These are phyloP conservation scores for Phocides pigmalion DNA, from an alignment of 1,140 invertebrate species.

Conservation along the genomic window DNA sequence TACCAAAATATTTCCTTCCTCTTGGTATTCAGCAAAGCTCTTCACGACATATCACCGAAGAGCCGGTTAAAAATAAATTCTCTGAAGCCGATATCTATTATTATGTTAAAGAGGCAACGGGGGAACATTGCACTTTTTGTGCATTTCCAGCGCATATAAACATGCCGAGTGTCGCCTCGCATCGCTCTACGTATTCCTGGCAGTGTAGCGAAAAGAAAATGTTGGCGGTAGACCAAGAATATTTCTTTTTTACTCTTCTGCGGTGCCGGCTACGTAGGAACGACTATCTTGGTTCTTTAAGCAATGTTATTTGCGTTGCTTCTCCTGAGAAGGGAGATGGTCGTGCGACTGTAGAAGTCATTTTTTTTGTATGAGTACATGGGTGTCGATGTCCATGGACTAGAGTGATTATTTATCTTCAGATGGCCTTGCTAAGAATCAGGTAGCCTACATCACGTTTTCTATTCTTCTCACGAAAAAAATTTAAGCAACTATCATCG, in stretches of 20 bases:
- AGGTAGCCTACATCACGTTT: no score
- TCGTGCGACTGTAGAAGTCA: no score
- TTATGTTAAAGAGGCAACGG: constrained; percentile 71
- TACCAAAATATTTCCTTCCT: not conserved
- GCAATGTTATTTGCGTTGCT: no score
- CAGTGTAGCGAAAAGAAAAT: constrained; percentile 39
- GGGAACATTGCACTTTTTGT: constrained; percentile 67
- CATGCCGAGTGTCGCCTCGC: constrained; percentile 61
- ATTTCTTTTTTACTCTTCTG: constrained; percentile 2
- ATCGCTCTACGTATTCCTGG: constrained; percentile 40
- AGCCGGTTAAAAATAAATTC: constrained; percentile 67
- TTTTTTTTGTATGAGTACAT: no score
- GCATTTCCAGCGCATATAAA: constrained; percentile 60
- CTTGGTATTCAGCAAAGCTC: constrained; percentile 36
- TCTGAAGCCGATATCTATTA: constrained; percentile 67
- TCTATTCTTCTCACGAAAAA: no score
- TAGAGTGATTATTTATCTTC: no score
- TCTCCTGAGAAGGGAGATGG: no score
- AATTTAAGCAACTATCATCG: no score
- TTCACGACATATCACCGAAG: constrained; percentile 35
- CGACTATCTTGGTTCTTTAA: no score
- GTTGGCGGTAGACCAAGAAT: constrained; percentile 20
- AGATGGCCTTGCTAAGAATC: no score
- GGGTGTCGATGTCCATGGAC: no score
- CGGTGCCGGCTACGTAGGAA: no score